Evolutionary conservation across 2,888 invertebrate species (phyloP).

Genomic region (Drosophila borealis): DNA sequence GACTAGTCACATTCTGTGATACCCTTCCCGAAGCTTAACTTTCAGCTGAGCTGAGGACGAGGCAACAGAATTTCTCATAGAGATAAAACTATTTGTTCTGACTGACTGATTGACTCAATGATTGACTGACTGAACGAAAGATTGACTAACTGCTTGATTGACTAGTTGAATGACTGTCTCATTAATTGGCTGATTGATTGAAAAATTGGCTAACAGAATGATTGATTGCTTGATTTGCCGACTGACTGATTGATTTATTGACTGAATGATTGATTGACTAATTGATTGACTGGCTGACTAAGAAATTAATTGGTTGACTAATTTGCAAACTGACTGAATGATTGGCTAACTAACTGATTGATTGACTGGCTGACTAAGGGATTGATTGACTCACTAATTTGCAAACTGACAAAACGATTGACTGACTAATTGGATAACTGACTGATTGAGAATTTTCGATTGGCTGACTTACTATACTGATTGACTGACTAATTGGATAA

Average conservation of each 20-base stretch:
- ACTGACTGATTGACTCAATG: not conserved
- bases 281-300: not conserved
- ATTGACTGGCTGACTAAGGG: too few species aligned
- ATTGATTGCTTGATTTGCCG: too few species aligned
- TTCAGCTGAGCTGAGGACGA: slow-evolving; percentile 1
- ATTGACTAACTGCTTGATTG: not conserved
- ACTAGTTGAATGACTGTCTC: too few species aligned
- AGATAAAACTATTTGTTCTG: not conserved
- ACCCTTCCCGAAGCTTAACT: slow-evolving; percentile 16
- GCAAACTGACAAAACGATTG: not conserved
- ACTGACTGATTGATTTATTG: not conserved
- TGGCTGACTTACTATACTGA: too few species aligned
- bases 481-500: not conserved
- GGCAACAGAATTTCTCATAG: not conserved
- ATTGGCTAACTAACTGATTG: too few species aligned
- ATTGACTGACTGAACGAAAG: not conserved
- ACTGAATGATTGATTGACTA: not conserved
- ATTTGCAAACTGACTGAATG: not conserved
- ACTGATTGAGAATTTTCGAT: too few species aligned
- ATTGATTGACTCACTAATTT: too few species aligned
- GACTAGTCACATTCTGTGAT: slow-evolving; percentile 22
- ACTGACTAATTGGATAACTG: not conserved
- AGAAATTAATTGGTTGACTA: not conserved
- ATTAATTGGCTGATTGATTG: not conserved
- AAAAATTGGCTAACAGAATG: too few species aligned